Evolutionary conservation across 2,888 invertebrate genomes (phyloP), one percentile per base, ranked within the genome.

Genomic region (Leptinotarsa peninsularis): DNA sequence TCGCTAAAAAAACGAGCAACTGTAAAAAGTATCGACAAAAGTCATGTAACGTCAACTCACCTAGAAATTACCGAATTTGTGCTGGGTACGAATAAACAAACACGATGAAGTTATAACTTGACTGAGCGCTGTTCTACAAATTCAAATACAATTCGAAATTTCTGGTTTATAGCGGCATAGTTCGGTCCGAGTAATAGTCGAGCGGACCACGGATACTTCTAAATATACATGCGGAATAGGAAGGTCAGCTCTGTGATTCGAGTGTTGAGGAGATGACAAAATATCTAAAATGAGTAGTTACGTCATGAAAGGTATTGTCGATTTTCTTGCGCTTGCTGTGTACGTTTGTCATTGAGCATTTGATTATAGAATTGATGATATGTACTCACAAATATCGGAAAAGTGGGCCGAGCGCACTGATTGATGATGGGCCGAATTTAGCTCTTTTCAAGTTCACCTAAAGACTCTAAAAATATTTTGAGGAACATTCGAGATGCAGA

Each of bases 271-370:
- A 72, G 73, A 81, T 83, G 84, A 84, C 81, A 75, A 76, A 82
- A 85, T 78, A 80, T 81, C 84, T 85, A 84, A 83, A 77, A 77
- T 76, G 77, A 81, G 79, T 74, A 78, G 78, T 85, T 82, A 83
- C 84, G 83, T 84, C 84, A 84, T 79, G 73, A 78, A 43, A 67
- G 56, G 76, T 67, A 70, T 74, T 71, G 71, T 71, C 50, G 60
- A 74, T 70, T 33, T 74, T 74, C 74, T 71, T 74, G 74, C 71
- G 71, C 71, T 67, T 74, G 58, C 14, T 67, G 52, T 74, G 63
- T 71, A 63, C 27, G 33, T 63, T 33, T 63, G 27, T 63, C 63
- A 63, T 17, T 33, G 18, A 63, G n/a, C 27, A 33, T n/a, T 63
- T n/a, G 63, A 63, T 43, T 63, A 33, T n/a, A 10, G 10, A 58